A percentile compares a stretch with the other conserved stretches of the same genome.
Evolutionary conservation across 2,797 vertebrate species (phyloP).

Genomic region (Phylloscopus collybita): DNA sequence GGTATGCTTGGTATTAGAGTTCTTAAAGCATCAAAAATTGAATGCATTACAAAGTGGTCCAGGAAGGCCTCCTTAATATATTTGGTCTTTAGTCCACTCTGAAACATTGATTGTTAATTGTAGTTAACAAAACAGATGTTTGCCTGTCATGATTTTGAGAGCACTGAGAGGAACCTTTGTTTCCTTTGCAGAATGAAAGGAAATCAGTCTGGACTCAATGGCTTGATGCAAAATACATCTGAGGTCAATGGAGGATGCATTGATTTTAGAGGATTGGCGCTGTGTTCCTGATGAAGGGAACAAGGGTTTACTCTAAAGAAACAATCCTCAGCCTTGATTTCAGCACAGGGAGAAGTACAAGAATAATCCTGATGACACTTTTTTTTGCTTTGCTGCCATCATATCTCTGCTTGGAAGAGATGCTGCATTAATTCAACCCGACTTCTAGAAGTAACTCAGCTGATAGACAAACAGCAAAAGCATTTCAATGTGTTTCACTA

Average conservation of each 20-base stretch:
- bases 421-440: not conserved
- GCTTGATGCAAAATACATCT: not conserved
- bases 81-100: not conserved
- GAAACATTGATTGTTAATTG: not conserved
- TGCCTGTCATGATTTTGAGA: not conserved
- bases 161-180: rapidly evolving
- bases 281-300: not conserved
- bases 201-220: not conserved
- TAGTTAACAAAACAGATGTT: not conserved
- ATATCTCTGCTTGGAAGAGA: not conserved
- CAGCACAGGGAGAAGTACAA: not conserved
- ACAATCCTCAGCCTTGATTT: not conserved
- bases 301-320: not conserved
- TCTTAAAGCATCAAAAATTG: not conserved
- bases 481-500: not conserved
- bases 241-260: not conserved
- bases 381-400: not conserved
- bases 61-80: not conserved
- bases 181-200: not conserved
- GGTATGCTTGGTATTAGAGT: not conserved
- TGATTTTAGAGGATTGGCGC: not conserved
- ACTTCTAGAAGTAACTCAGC: not conserved
- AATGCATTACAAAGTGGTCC: not conserved
- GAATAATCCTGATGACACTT: not conserved
- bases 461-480: not conserved